Conservation (phyloP, 2,888 invertebrate species). For the Diloba caeruleocephala region DNA sequence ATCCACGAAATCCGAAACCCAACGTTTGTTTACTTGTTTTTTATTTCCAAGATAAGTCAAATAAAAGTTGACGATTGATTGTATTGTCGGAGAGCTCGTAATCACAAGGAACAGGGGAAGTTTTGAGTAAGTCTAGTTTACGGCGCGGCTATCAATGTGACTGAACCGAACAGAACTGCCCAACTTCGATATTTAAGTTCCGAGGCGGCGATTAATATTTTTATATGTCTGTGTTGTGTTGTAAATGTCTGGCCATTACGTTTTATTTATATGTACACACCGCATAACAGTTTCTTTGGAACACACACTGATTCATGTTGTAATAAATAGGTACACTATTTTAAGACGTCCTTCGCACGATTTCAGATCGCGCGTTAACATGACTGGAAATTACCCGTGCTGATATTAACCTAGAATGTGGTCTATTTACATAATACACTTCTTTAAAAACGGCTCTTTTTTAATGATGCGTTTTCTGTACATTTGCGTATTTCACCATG, state of each 20-base stretch:
- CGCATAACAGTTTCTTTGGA: conserved; percentile 64
- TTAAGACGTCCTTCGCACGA: conserved; percentile 84
- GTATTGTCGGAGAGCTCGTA: conserved; percentile 78
- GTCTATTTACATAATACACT: conserved; percentile 69
- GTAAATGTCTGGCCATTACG: conserved; percentile 56
- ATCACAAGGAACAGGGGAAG: conserved; percentile 71
- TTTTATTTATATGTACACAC: conserved; percentile 62
- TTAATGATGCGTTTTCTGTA: conserved; percentile 57
- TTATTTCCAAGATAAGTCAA: conserved; percentile 84
- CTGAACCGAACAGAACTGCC: conserved; percentile 60
- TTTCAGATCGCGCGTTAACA: conserved; percentile 78
- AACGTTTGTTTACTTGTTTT: conserved; percentile 82
- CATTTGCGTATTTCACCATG: conserved; percentile 53
- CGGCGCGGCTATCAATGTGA: conserved; percentile 62
- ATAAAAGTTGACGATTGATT: conserved; percentile 88
- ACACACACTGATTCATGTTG: conserved; percentile 74
- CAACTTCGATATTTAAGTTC: conserved; percentile 68
- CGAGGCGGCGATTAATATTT: conserved; percentile 60
- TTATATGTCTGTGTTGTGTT: conserved; percentile 59
- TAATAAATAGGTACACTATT: conserved; percentile 82
- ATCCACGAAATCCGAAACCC: conserved; percentile 76
- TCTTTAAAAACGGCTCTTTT: conserved; percentile 58
- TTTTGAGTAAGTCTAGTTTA: conserved; percentile 70
- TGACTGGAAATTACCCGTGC: conserved; percentile 76
- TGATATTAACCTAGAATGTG: conserved; percentile 75